Evolutionary conservation across 2,888 invertebrate species (phyloP), one percentile per base, ranked within the genome.

Genomic region (Mimas tiliae): DNA sequence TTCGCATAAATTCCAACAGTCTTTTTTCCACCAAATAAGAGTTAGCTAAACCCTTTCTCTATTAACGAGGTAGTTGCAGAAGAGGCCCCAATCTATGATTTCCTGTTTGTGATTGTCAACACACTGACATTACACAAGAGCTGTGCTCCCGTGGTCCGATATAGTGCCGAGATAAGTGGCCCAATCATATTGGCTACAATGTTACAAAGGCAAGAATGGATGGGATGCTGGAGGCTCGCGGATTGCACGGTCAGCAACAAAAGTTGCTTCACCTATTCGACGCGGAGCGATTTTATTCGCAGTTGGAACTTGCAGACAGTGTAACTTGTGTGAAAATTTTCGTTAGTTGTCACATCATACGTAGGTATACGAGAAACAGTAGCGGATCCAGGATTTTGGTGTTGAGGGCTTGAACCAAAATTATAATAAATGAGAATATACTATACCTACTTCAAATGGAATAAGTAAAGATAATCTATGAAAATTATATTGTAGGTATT

Each of bases 121-220:
- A 42, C 19, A 58, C 11, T 45, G 45, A 1, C 12, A 45, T 42
- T 42, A 58, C 58, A 42, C 58, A 58, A 58, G 42, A 58, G 12
- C 38, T 21, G 42, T 38, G 12, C 42, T 19, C 38, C 45, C 38
- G 38, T 8, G 16, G 9, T 8, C 9, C 16, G 50, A n/a, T 9
- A 19, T 42, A 58, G 58, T 16, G 58, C 1, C 52, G 42, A 58
- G 58, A 58, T 58, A 42, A 58, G 58, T 58, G 58, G 19, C 58
- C 58, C 58, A 55, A 55, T 55, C 19, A 58, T 34, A 16, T 38
- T 42, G 42, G 19, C 38, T 58, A 58, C 42, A 58, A 58, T 58
- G 58, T 58, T 58, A 58, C 58, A 58, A 58, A 58, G 58, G 19
- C 58, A 38, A 42, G 19, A 12, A 42, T 58, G 38, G 58, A 34